These are phyloP conservation scores for Lycaon pictus DNA, from an alignment of 2,113 vertebrate genomes.

Conservation along the genomic window DNA sequence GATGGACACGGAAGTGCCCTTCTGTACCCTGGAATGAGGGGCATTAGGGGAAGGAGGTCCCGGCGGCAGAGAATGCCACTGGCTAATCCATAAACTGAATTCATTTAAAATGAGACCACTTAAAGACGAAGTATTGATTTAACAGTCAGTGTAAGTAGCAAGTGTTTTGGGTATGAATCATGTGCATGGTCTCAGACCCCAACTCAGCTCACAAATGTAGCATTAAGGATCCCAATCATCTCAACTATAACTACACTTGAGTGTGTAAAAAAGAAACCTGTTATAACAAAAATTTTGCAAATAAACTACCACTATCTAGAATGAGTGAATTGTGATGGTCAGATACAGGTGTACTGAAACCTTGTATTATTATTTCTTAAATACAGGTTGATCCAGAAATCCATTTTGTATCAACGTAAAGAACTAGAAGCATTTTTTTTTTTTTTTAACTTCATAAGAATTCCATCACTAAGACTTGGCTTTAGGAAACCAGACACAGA, in stretches of 20 bases:
- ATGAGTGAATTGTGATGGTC: neutral
- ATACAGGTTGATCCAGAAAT: neutral
- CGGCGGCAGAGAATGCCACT: neutral
- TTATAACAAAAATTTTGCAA: neutral
- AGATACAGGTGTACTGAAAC: neutral
- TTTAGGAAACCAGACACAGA: neutral
- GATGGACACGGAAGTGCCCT: neutral
- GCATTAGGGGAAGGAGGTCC: rapidly evolving
- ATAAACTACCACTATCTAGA: neutral
- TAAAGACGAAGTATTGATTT: neutral
- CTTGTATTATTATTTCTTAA: neutral
- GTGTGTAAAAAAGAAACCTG: neutral
- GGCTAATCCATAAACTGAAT: neutral
- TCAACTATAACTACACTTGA: neutral
- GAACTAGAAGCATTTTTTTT: neutral
- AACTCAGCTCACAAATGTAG: neutral
- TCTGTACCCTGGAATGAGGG: rapidly evolving
- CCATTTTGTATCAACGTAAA: neutral
- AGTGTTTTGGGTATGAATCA: neutral
- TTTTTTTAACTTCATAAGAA: neutral
- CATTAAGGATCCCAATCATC: neutral
- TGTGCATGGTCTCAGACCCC: neutral
- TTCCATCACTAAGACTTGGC: neutral
- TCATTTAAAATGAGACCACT: neutral
- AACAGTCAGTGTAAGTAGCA: neutral